Base-by-base conservation (phyloP, 2,797 vertebrate species). In the Euphonia xanthogaster region DNA sequence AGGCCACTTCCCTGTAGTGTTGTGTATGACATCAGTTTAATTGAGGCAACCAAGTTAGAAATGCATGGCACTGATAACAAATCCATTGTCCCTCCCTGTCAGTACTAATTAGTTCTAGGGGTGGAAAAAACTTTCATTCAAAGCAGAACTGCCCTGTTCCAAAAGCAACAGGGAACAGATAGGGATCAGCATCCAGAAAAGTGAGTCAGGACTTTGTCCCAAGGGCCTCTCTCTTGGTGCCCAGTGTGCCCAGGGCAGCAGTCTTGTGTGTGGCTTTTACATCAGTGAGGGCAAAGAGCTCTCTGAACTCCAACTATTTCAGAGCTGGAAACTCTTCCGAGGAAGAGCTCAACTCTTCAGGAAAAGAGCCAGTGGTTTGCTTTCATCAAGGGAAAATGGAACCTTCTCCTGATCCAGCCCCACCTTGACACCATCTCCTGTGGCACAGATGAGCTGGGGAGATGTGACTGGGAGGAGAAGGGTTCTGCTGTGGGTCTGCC, bases 401-500 rank as follows among this genome's bases (percentile, higher is more conserved):
- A 4, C 39, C 6, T 42, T 47, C 47, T 68, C 7, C 55, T 57
- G 24, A 21, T 47, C 58, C 31, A 76, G 24, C 24, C 19, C 12
- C 5, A 0, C 4, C 61, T 78, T 27, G 17, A 33, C 22, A 6
- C 3, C 1, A 4, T 58, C 65, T 42, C 35, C 40, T n/a, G 35
- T n/a, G 68, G 42, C 0, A 0, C 2, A 31, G 50, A 42, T 50
- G 35, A 55, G 15, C 35, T 35, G 7, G 28, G 33, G 50, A 78
- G 28, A n/a, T 19, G 28, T 11, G 33, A 17, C 61, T 51, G 7
- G 2, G 35, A 25, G 75, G 30, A 28, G 75, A 45, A 53, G 35
- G 16, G 8, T 60, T 39, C 18, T 30, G 25, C 39, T 31, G 27
- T 25, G 21, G 45, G 15, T 85, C 48, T 82, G 50, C 53, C 60